Evolutionary conservation across 2,888 invertebrate genomes (phyloP).

Genomic region (Unio delphinus): DNA sequence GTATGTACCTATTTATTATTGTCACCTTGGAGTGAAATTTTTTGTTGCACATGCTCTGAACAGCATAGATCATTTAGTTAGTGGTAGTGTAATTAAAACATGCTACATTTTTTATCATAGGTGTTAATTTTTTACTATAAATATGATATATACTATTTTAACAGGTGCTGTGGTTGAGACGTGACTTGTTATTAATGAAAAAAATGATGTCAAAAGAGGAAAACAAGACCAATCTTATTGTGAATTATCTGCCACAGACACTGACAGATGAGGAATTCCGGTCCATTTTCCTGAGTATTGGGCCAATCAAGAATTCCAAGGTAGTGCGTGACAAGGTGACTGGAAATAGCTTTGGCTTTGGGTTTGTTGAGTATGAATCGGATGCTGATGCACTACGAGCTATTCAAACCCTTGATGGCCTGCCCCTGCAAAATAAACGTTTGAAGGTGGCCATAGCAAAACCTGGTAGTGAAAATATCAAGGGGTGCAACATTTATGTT

Average conservation of each 20-base stretch:
- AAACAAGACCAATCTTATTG: constrained; percentile 85
- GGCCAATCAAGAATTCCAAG: constrained; percentile 90
- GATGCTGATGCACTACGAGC: constrained; percentile 90
- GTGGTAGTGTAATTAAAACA: too few relatives aligned
- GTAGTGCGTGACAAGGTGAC: constrained; percentile 79
- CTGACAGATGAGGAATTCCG: constrained; percentile 92
- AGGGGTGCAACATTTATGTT: constrained; percentile 94
- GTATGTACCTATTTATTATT: too few relatives aligned
- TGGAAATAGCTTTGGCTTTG: constrained; percentile 96
- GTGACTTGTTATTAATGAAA: too few relatives aligned
- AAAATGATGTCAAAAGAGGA: too few relatives aligned
- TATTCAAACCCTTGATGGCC: constrained; percentile 88
- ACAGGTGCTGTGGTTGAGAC: too few relatives aligned
- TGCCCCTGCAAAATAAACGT: constrained; percentile 90
- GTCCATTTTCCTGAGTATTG: constrained; percentile 89
- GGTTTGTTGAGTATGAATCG: constrained; percentile 91
- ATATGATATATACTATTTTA: too few relatives aligned
- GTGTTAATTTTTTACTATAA: too few relatives aligned
- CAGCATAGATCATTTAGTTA: too few relatives aligned
- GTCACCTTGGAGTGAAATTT: too few relatives aligned
- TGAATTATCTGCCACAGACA: constrained; percentile 95
- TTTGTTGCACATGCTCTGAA: too few relatives aligned
- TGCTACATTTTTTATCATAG: too few relatives aligned
- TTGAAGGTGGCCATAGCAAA: constrained; percentile 96
- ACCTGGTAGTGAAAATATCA: constrained; percentile 88